Evolutionary conservation across 2,888 invertebrate genomes (phyloP), one percentile per base, ranked within the genome.

Genomic region (Lamellibrachia satsuma): DNA sequence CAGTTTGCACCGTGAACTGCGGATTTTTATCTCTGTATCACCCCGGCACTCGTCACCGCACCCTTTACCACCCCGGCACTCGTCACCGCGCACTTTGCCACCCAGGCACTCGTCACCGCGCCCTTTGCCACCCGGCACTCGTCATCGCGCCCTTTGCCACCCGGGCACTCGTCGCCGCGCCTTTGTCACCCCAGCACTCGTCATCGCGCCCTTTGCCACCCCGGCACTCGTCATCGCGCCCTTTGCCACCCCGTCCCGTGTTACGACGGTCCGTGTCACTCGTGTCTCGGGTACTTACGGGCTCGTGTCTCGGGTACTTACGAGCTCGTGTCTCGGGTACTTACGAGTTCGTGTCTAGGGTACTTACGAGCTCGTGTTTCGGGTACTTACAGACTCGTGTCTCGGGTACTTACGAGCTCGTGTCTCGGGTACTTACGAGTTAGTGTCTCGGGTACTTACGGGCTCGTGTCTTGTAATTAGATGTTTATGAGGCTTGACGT

Each of bases 401-500:
- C 6, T 22, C n/a, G 3, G 39, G 39, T 39, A 39, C 39, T 39
- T 39, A 75, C 22, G 4, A n/a, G n/a, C 75, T n/a, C 55, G 55
- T 55, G 55, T 39, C 55, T 9, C 55, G 55, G 9, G 9, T 9
- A 7, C 55, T 0, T 55, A 55, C 55, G 55, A 7, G 4, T 22
- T 15, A 6, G 75, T 75, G n/a, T n/a, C 1, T 22, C n/a, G 3
- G 39, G 39, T 39, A 39, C 39, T 39, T 39, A 75, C 22, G 4
- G 75, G 75, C 22, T 75, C 75, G 75, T 75, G 75, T 75, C 75
- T 75, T 75, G 22, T 75, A 75, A 75, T 75, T 75, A 75, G 75
- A 75, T 75, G 75, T 75, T 22, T n/a, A 75, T n/a, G 75, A 75
- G n/a, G 75, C 75, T 15, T 75, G 75, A 75, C 75, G 75, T 75